These are phyloP conservation scores for Aphrocallistes beatrix DNA, from an alignment of 37 sponge, comb jelly and placozoan genomes.

Conservation along the genomic window DNA sequence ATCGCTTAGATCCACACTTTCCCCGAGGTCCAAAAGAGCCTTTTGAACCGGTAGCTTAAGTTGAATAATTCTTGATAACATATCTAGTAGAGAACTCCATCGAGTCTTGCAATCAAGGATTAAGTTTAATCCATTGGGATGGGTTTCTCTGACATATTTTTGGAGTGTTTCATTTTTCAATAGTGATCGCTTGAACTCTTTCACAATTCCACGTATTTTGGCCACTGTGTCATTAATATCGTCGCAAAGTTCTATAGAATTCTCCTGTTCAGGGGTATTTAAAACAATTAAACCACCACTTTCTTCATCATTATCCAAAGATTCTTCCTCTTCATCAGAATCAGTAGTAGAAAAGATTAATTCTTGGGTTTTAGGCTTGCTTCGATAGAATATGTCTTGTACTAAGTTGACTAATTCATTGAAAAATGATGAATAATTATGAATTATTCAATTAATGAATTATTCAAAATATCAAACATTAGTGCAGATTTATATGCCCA, in stretches of 20 bases:
- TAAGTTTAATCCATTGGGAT: background rate
- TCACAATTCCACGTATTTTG: constrained; percentile 4
- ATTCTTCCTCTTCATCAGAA: background rate
- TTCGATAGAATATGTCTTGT: too few relatives aligned
- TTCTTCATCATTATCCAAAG: background rate
- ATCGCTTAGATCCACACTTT: background rate
- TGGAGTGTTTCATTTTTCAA: background rate
- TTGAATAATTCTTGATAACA: background rate
- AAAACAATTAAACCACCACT: background rate
- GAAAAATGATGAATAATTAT: too few relatives aligned
- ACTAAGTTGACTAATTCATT: too few relatives aligned
- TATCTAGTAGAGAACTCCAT: background rate
- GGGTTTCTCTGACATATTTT: background rate
- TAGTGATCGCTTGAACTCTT: background rate
- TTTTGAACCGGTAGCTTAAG: background rate
- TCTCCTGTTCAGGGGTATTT: background rate
- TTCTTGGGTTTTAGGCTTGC: background rate
- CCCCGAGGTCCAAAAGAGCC: background rate
- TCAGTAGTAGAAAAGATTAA: background rate
- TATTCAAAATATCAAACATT: too few relatives aligned
- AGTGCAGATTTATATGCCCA: too few relatives aligned
- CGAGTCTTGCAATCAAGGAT: constrained; percentile 16
- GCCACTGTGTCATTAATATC: constrained; percentile 6
- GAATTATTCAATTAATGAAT: too few relatives aligned
- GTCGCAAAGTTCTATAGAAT: background rate